phyloP scores from a whole-genome alignment of 2,888 invertebrate genomes.

The Idaea aversata region DNA sequence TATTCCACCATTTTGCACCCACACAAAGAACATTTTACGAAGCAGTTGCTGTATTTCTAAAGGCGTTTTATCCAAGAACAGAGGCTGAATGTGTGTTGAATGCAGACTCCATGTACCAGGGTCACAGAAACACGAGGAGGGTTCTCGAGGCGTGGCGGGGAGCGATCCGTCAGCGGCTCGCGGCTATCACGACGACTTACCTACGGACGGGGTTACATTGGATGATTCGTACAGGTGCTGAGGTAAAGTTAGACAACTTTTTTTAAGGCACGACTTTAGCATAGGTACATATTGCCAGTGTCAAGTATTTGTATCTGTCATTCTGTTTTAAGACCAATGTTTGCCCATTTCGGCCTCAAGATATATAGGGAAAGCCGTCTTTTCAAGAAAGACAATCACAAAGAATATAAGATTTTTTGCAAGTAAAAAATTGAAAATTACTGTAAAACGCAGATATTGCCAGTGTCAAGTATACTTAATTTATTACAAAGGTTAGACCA shows the following conservation, averaged over 20 bases:
- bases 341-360: no score
- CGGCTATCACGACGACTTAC: constrained; percentile 66
- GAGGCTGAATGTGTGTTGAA: constrained; percentile 31
- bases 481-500: no score
- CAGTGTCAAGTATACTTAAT: no score
- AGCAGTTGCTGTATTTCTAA: background rate
- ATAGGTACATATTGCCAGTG: no score
- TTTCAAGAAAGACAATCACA: no score
- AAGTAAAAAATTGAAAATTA: no score
- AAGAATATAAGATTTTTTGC: no score
- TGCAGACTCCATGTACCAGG: constrained; percentile 44
- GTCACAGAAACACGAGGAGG: constrained; percentile 44
- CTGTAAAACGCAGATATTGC: no score
- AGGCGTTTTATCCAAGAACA: constrained; percentile 11
- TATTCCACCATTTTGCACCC: background rate
- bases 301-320: no score
- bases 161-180: constrained; percentile 63
- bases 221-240: constrained; percentile 4
- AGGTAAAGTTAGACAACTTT: background rate
- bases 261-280: background rate
- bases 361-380: no score
- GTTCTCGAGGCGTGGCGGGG: constrained; percentile 41
- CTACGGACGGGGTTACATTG: constrained; percentile 38
- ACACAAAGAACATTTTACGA: background rate
- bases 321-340: no score